Percentiles rank a stretch among this genome's conserved stretches.
phyloP scores from a whole-genome alignment of 2,797 vertebrate genomes.

The Eospalax fontanierii region DNA sequence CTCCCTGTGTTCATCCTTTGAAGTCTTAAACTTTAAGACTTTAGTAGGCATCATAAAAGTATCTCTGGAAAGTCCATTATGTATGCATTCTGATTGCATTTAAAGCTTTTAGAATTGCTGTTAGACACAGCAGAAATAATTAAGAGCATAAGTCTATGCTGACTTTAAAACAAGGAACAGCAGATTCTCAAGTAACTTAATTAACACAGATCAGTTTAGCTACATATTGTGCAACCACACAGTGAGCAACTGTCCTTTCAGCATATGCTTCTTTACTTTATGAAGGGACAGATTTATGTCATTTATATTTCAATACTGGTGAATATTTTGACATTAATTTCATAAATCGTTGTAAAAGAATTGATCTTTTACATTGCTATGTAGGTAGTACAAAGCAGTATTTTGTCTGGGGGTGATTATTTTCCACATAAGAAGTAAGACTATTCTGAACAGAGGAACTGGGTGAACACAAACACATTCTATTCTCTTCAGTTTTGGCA shows the following conservation, averaged over 20 bases:
- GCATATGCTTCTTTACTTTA: neutral
- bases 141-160: conserved; percentile 21
- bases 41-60: conserved; percentile 47
- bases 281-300: neutral
- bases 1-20: conserved; percentile 51
- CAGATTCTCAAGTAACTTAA: conserved; percentile 64
- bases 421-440: neutral
- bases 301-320: neutral
- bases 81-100: conserved; percentile 54
- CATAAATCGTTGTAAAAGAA: neutral
- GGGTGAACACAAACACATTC: neutral
- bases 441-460: neutral
- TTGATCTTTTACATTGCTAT: neutral
- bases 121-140: conserved; percentile 72
- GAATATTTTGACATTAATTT: neutral
- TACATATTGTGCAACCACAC: neutral
- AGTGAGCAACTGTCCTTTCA: neutral
- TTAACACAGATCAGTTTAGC: conserved; percentile 4
- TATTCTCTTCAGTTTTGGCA: neutral
- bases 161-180: conserved; percentile 70
- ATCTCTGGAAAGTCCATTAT: conserved; percentile 56
- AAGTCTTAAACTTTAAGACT: conserved; percentile 38
- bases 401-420: neutral
- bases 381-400: neutral
- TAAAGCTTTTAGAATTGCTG: conserved; percentile 50